Conservation (phyloP, 2,113 vertebrate species). For the Amphilophus citrinellus region DNA sequence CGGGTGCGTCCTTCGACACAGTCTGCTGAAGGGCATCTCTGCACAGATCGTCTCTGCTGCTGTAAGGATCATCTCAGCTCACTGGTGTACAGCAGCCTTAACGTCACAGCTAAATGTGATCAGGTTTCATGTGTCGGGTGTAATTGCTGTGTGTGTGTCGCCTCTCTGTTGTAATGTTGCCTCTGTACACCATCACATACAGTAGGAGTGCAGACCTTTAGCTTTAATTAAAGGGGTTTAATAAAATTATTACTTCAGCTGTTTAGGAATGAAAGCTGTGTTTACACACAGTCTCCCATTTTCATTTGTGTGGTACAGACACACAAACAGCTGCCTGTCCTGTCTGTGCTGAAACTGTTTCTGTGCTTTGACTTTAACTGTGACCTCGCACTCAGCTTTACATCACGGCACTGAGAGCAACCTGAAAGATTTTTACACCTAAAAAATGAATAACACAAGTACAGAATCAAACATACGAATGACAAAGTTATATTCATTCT, state of each 20-base stretch:
- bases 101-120: background rate
- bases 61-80: slow-evolving; percentile 77
- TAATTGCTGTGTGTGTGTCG: too few species aligned
- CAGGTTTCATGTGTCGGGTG: too few species aligned
- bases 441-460: background rate
- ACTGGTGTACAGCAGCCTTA: background rate
- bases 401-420: background rate
- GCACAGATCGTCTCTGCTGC: slow-evolving; percentile 96
- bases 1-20: slow-evolving; percentile 91
- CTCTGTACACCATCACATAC: background rate
- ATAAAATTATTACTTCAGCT: background rate
- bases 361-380: background rate
- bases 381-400: background rate
- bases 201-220: background rate
- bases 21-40: slow-evolving; percentile 94
- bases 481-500: background rate
- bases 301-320: background rate
- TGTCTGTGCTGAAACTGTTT: too few species aligned
- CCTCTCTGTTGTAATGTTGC: too few species aligned
- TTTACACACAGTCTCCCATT: background rate
- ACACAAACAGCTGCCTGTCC: background rate
- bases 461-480: background rate
- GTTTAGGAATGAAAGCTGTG: background rate
- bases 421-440: background rate
- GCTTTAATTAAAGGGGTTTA: background rate